phyloP scores from a whole-genome alignment of 2,888 invertebrate species.

The Vandiemenella viatica region DNA sequence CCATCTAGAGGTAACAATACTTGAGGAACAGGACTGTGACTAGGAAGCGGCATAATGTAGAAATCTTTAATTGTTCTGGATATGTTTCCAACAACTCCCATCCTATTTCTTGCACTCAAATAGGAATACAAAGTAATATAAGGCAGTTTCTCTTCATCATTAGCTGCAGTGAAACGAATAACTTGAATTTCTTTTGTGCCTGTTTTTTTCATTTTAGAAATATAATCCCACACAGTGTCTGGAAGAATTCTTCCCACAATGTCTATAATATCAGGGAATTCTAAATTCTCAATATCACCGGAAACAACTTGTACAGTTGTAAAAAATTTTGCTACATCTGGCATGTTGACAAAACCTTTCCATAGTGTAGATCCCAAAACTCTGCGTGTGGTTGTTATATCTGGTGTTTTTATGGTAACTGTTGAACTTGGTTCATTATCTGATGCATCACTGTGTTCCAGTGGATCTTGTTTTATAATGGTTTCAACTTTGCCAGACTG shows the following conservation, averaged over 20 bases:
- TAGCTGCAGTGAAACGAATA: conserved; percentile 62
- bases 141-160: conserved; percentile 68
- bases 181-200: conserved; percentile 78
- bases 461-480: too few species aligned
- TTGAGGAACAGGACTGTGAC: conserved; percentile 52
- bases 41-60: conserved; percentile 75
- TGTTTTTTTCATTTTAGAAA: conserved; percentile 74
- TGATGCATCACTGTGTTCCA: conserved; percentile 17
- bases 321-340: conserved; percentile 77
- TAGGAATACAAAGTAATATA: conserved; percentile 79
- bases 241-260: conserved; percentile 86
- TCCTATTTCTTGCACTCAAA: conserved; percentile 63
- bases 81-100: conserved; percentile 66
- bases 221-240: conserved; percentile 83
- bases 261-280: conserved; percentile 61
- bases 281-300: conserved; percentile 50
- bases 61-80: conserved; percentile 80
- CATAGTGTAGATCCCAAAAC: conserved; percentile 53
- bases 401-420: conserved; percentile 47
- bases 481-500: too few species aligned
- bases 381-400: conserved; percentile 17
- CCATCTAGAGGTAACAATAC: conserved; percentile 33
- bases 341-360: conserved; percentile 79
- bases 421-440: conserved; percentile 72
- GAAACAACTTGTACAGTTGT: conserved; percentile 66